Percentiles rank a stretch among this genome's conserved stretches.
These are phyloP conservation scores for Hippotragus niger DNA, from an alignment of 2,113 vertebrate species.

Conservation along the genomic window DNA sequence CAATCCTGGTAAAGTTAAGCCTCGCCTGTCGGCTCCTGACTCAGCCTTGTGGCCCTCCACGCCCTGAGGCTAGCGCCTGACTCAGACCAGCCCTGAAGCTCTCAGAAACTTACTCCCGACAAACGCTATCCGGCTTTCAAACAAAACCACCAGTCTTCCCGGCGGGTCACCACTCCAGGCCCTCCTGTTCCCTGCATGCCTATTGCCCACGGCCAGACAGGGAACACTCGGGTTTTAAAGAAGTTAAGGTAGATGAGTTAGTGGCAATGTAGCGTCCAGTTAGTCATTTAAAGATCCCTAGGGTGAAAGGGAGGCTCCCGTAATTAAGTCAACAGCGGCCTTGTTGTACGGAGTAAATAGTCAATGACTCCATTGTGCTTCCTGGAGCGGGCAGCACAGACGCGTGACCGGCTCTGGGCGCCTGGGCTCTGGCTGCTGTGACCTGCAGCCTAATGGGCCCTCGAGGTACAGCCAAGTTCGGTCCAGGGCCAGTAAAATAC, in stretches of 20 bases:
- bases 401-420: constrained; percentile 65
- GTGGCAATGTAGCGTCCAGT: background rate
- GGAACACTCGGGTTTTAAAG: background rate
- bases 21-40: fast-evolving
- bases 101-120: background rate
- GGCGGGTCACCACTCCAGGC: background rate
- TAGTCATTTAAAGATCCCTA: constrained; percentile 54
- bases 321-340: constrained; percentile 87
- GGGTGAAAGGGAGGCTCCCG: constrained; percentile 73
- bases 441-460: constrained; percentile 85
- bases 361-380: constrained; percentile 90
- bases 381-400: constrained; percentile 75
- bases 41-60: background rate
- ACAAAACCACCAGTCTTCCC: background rate
- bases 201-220: background rate
- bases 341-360: constrained; percentile 88
- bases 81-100: background rate
- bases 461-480: constrained; percentile 74
- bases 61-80: background rate
- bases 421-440: constrained; percentile 80
- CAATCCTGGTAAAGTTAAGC: background rate
- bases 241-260: constrained; percentile 6
- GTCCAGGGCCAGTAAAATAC: constrained; percentile 23
- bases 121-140: background rate
- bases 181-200: background rate